Percentiles rank a stretch among this genome's conserved stretches.
Evolutionary conservation across 2,888 invertebrate species (phyloP).

Genomic region (Netelia fuscicornis): DNA sequence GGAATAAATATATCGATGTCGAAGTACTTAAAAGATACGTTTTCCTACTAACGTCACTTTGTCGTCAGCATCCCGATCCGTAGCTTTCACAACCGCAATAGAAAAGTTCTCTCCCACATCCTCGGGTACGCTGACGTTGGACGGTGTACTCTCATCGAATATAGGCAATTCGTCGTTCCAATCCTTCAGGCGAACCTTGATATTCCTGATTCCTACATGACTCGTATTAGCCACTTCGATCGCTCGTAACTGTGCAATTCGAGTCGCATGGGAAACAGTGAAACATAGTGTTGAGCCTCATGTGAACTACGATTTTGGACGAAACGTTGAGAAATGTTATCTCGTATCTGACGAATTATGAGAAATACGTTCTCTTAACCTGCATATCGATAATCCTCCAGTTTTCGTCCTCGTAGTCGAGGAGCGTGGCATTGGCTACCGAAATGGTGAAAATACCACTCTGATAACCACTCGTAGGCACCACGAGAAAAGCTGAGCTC

Average conservation of each 20-base stretch:
- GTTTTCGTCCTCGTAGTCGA: slow-evolving; percentile 87
- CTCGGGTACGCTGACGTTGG: slow-evolving; percentile 86
- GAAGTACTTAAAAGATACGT: background rate
- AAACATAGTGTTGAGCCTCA: background rate
- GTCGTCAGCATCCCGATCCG: slow-evolving; percentile 88
- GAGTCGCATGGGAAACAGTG: background rate
- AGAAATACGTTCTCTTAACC: slow-evolving; percentile 74
- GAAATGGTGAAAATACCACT: slow-evolving; percentile 87
- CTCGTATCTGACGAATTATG: background rate
- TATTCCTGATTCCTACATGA: slow-evolving; percentile 82
- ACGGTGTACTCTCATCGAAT: slow-evolving; percentile 84
- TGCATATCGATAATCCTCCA: slow-evolving; percentile 85
- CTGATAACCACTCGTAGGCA: slow-evolving; percentile 88
- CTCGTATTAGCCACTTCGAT: slow-evolving; percentile 77
- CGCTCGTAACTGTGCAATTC: slow-evolving; percentile 80
- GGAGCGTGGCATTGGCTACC: slow-evolving; percentile 85
- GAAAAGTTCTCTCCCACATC: slow-evolving; percentile 85
- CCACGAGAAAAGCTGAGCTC: slow-evolving; percentile 87
- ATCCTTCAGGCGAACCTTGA: slow-evolving; percentile 87
- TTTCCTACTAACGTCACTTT: slow-evolving; percentile 86
- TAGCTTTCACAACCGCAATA: slow-evolving; percentile 87
- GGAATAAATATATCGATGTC: background rate
- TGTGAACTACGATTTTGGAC: background rate
- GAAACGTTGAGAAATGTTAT: background rate
- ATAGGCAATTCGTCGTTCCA: slow-evolving; percentile 90